Evolutionary conservation across 2,797 vertebrate species (phyloP), one percentile per base, ranked within the genome.

Genomic region (Threskiornis aethiopicus): DNA sequence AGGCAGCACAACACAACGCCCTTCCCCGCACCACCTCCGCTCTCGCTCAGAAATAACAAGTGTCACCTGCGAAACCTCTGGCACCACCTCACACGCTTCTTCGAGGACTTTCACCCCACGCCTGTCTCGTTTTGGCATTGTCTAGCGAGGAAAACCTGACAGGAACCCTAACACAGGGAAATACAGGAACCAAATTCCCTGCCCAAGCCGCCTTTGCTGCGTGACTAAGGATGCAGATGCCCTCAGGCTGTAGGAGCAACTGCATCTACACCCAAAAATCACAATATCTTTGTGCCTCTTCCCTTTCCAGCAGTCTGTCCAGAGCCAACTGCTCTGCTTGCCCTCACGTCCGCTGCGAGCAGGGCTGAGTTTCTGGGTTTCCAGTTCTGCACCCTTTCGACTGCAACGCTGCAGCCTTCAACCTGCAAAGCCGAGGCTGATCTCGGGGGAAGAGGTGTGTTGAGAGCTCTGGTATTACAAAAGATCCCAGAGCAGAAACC

Each of bases 1-100:
- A 90, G 91, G 41, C 69, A 62, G 61, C 59, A 31, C 37, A 57
- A 15, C 69, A 13, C 57, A 25, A n/a, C 17, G 0, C 87, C 84
- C 75, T 75, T 65, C 78, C 87, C 66, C 41, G 10, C 75, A 54
- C 69, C 64, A 17, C 73, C 88, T 37, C 79, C 5, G 13, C 88
- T 72, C 72, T 51, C 11, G 0, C 78, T 55, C 78, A n/a, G 41
- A 47, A 81, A 87, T 17, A 84, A 73, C 67, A 72, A 58, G 39
- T 55, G 87, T 42, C 93, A 81, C 84, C 84, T 11, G 49, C 2
- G 1, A 89, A 92, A 94, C 76, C 93, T 71, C 90, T 88, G 93
- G 87, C 90, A 86, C 54, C 65, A 49, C 72, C 79, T 89, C 89
- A 76, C 72, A 58, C 0, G 1, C 39, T 67, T 55, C 65, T 83